Base-by-base conservation (phyloP, 2,113 vertebrate genomes). In the Lophochroa leadbeateri region DNA sequence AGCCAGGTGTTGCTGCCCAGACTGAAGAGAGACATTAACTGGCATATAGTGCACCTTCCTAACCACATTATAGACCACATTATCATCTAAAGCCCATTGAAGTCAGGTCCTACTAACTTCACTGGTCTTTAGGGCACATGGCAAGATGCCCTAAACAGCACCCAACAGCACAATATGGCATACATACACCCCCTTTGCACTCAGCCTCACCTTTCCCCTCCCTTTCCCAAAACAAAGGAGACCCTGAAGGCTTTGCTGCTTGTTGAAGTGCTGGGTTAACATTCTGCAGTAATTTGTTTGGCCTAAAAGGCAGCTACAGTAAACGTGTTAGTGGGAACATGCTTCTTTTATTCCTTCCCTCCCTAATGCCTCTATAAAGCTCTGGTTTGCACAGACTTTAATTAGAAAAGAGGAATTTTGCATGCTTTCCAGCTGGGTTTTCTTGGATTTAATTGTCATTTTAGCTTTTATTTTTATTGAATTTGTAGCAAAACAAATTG, bases 391-490 rank as follows among this genome's bases (percentile, higher is more conserved):
- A 46, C 49, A 91, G 88, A 82, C 39, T 90, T 93, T 96, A 94
- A 95, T 97, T 97, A 93, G 61, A 91, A 83, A 92, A 96, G 63
- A 86, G 86, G 86, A 97, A 95, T 94, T 95, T 87, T 94, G 86
- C 91, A 63, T 81, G 68, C 11, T 95, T 68, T 96, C 93, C 93
- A 96, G 90, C 88, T 97, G 95, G 77, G 91, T 46, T 93, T 90
- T 96, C 90, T 94, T 94, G 90, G 58, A 94, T 65, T 96, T 97
- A 93, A 96, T 96, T 97, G 89, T 96, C 90, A 70, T 96, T 97
- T 95, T 75, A 95, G 84, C 78, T 94, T 95, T 97, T 94, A 94
- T 94, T 97, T 94, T 93, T 94, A 96, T 96, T 95, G 93, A 93
- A 93, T 92, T 92, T 95, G 53, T 93, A 91, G 85, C 74, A 92